Evolutionary conservation across 2,888 invertebrate genomes (phyloP).

Genomic region (Nemotelus pantherinus): DNA sequence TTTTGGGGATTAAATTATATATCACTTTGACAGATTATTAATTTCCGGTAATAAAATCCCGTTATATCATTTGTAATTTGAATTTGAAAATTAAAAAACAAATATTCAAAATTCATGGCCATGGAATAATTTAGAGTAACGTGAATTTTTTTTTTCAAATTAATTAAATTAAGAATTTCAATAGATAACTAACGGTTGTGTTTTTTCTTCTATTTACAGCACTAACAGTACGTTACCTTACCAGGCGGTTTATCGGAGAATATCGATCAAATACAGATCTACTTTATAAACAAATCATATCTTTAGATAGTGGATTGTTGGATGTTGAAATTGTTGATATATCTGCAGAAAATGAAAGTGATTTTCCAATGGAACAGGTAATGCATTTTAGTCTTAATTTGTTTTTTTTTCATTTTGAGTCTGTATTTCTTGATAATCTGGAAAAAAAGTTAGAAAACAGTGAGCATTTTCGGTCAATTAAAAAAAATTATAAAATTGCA

Average conservation of each 20-base stretch:
- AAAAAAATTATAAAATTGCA: neutral
- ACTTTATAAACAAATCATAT: conserved; percentile 78
- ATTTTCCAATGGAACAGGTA: conserved; percentile 70
- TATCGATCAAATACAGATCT: conserved; percentile 85
- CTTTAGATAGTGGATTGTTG: conserved; percentile 73
- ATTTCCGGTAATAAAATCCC: too few relatives aligned
- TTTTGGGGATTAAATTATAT: too few relatives aligned
- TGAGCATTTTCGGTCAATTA: neutral
- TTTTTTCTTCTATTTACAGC: conserved; percentile 65
- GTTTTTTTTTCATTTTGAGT: too few relatives aligned
- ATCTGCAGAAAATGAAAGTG: conserved; percentile 74
- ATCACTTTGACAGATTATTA: too few relatives aligned
- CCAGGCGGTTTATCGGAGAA: conserved; percentile 81
- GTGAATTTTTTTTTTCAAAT: too few relatives aligned
- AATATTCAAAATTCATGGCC: too few relatives aligned
- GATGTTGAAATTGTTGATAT: conserved; percentile 84
- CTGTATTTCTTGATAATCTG: too few relatives aligned
- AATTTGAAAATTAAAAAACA: too few relatives aligned
- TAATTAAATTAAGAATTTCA: too few relatives aligned
- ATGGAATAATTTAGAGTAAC: too few relatives aligned
- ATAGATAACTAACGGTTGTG: too few relatives aligned
- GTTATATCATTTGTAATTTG: too few relatives aligned
- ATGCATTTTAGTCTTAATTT: conserved; percentile 28
- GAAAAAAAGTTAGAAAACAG: conserved; percentile 3
- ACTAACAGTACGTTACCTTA: conserved; percentile 80